These are phyloP conservation scores for Altica lythri DNA, from an alignment of 2,888 invertebrate species.

Conservation along the genomic window DNA sequence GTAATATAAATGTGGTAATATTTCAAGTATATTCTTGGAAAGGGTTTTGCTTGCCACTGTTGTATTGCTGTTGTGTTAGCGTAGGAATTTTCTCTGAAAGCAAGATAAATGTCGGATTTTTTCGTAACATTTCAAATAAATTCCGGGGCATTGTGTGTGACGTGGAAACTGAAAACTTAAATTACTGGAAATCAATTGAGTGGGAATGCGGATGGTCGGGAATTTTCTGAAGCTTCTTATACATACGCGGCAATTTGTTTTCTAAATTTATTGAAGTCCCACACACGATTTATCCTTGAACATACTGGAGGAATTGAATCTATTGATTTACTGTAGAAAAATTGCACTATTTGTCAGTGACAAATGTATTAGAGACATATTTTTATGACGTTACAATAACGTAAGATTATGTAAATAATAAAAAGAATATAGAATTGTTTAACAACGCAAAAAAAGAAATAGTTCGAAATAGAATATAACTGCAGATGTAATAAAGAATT, in stretches of 20 bases:
- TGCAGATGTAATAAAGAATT: no score
- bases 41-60: slow-evolving; percentile 7
- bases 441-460: no score
- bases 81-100: slow-evolving; percentile 12
- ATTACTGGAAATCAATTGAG: slow-evolving; percentile 28
- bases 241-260: slow-evolving; percentile 27
- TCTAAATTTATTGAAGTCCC: slow-evolving; percentile 19
- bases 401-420: no score
- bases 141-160: slow-evolving; percentile 22
- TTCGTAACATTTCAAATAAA: slow-evolving; percentile 20
- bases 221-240: slow-evolving; percentile 23
- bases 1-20: slow-evolving; percentile 16
- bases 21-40: slow-evolving; percentile 22
- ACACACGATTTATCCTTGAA: slow-evolving; percentile 18
- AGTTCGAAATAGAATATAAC: no score
- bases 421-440: no score
- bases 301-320: slow-evolving; percentile 14
- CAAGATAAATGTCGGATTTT: slow-evolving; percentile 23
- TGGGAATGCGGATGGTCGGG: slow-evolving; percentile 19
- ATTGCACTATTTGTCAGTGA: slow-evolving; percentile 10
- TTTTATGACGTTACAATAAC: neutral
- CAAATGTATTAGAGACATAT: neutral
- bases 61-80: slow-evolving; percentile 9
- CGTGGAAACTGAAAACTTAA: slow-evolving; percentile 29
- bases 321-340: slow-evolving; percentile 11